Base-by-base conservation (phyloP, 2,888 invertebrate species). In the Papilio demoleus region DNA sequence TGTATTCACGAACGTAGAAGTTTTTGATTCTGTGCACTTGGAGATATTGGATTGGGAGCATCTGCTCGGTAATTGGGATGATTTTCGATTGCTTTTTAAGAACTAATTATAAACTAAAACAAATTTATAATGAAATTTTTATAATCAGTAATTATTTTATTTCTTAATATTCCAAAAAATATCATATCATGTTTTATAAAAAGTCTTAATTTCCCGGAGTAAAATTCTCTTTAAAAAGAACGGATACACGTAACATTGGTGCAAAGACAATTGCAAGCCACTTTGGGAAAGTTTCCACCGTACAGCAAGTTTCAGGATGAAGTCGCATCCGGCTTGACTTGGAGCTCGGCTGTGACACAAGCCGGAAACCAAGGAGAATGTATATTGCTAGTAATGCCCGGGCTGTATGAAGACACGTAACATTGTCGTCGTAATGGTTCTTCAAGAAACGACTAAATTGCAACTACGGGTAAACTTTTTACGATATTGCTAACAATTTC, bases 401-500 rank as follows among this genome's bases (percentile, higher is more conserved):
- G 4, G 53, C 53, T 17, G 17, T 31, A 47, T 11, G 47, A 38
- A 50, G 50, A 67, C 50, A 17, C 60, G 60, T 60, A 47, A 67
- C 60, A 45, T 59, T 50, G 66, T 47, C 38, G 36, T 50, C 47
- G 47, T 65, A 56, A 56, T 50, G 58, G 22, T 56, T 56, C 56
- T 67, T 62, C 56, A 56, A 62, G 42, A 67, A 36, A 61, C 42
- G 22, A 5, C 62, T 31, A 56, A 56, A 62, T 62, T 67, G 42
- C 45, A 45, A n/a, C 60, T 27, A 61, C 62, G 53, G 31, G 14
- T 17, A 56, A n/a, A 56, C 53, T 56, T 56, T 53, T 56, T 56
- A 56, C 53, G 53, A 31, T 56, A 56, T 40, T 67, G 62, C 62
- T 40, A 59, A 45, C 53, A 50, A 31, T 31, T 56, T 47, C 31